Percentiles rank a stretch among this genome's conserved stretches.
Evolutionary conservation across 2,888 invertebrate genomes (phyloP).

Genomic region (Sepiola atlantica): DNA sequence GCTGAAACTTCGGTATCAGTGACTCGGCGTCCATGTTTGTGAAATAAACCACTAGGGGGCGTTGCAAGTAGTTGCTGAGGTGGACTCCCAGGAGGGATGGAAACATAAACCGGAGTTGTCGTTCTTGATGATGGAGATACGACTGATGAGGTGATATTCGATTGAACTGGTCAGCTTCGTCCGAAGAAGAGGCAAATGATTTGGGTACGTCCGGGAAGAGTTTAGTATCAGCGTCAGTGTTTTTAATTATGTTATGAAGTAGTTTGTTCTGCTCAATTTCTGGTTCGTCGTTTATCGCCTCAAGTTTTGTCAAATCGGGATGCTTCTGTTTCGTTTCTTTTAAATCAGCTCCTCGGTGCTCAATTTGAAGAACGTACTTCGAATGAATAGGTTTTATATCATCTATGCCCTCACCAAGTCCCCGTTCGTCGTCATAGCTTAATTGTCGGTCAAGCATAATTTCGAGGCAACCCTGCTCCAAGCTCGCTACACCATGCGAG

Average conservation of each 20-base stretch:
- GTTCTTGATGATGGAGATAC: background rate
- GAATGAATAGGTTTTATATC: slow-evolving; percentile 67
- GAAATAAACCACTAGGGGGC: slow-evolving; percentile 60
- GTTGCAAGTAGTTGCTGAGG: slow-evolving; percentile 61
- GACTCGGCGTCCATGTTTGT: slow-evolving; percentile 59
- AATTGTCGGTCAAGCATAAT: slow-evolving; percentile 73
- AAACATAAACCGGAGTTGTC: slow-evolving; percentile 53
- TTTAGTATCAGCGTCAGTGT: background rate
- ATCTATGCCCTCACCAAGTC: slow-evolving; percentile 69
- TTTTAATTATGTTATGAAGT: background rate
- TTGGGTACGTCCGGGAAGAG: background rate
- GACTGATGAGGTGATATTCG: background rate
- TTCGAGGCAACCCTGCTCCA: slow-evolving; percentile 69
- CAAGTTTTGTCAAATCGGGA: background rate
- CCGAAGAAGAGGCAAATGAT: background rate
- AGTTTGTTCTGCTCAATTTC: background rate
- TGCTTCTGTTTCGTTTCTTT: background rate
- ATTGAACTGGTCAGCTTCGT: background rate
- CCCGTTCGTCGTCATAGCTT: slow-evolving; percentile 69
- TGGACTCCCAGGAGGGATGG: slow-evolving; percentile 60
- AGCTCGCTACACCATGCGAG: slow-evolving; percentile 70
- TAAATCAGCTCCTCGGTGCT: slow-evolving; percentile 51
- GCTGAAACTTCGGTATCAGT: slow-evolving; percentile 55
- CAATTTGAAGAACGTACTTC: slow-evolving; percentile 66
- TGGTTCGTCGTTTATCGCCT: too few relatives aligned